Conservation (phyloP, 2,113 vertebrate genomes). For the Pseudonaja textilis region DNA sequence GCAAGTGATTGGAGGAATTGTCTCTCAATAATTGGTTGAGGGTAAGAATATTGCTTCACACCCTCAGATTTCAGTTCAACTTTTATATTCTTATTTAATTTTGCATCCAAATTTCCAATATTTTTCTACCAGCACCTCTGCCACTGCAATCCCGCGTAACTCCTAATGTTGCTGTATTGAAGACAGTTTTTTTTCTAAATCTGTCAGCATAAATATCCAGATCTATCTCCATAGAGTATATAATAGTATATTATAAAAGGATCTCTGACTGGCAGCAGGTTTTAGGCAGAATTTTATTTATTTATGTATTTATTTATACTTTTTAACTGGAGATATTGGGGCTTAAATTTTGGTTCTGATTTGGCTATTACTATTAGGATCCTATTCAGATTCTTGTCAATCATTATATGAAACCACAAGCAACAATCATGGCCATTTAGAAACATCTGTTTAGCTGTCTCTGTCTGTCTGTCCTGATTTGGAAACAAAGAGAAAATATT, state of each 20-base stretch:
- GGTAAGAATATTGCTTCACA: no score
- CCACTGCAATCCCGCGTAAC: not conserved
- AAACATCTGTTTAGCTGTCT: not conserved
- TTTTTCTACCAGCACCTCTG: not conserved
- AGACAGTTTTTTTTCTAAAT: not conserved
- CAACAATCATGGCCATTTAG: not conserved
- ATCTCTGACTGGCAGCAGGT: not conserved
- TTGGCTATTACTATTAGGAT: not conserved
- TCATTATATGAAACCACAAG: not conserved
- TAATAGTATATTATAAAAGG: not conserved
- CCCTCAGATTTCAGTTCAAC: not conserved
- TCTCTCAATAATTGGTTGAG: not conserved
- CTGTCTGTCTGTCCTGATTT: not conserved
- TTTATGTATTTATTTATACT: not conserved
- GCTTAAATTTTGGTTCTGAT: not conserved
- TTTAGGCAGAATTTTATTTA: not conserved
- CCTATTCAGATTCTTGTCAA: not conserved
- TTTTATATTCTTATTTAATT: not conserved
- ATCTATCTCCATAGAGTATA: not conserved
- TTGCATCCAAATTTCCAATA: not conserved
- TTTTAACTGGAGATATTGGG: not conserved
- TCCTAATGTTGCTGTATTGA: not conserved
- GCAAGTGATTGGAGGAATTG: not conserved
- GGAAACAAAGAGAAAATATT: not conserved
- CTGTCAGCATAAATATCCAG: not conserved